Evolutionary conservation across 1,140 invertebrate species (phyloP).

Genomic region (Antheraea mylitta): DNA sequence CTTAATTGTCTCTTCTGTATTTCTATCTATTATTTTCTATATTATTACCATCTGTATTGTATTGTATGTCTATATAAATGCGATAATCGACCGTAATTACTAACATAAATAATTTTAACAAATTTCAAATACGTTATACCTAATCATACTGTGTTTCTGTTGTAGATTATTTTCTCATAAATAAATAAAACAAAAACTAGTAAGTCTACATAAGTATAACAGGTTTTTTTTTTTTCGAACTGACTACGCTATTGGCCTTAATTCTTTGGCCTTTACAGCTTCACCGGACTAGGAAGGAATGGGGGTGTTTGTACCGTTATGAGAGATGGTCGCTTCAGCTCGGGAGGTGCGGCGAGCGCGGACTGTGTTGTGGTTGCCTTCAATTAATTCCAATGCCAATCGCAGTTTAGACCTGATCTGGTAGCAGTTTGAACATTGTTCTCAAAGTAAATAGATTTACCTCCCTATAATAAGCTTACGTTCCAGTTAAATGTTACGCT

Average conservation of each 20-base stretch:
- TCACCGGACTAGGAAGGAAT: too few species aligned
- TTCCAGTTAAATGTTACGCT: neutral
- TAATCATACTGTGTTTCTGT: too few species aligned
- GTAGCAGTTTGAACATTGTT: neutral
- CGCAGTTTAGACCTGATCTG: constrained; percentile 21
- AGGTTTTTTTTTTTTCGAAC: too few species aligned
- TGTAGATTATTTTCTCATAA: too few species aligned
- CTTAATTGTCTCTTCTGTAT: too few species aligned
- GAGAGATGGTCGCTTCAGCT: neutral
- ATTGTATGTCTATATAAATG: too few species aligned
- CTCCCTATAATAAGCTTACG: neutral
- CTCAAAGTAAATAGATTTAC: neutral
- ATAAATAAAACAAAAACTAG: neutral
- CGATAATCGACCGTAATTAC: neutral
- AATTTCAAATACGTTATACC: too few species aligned
- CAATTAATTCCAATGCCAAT: constrained; percentile 35
- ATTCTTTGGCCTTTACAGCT: too few species aligned
- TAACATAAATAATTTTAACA: neutral
- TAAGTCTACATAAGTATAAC: too few species aligned
- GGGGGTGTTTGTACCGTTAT: neutral
- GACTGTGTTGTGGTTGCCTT: constrained; percentile 14
- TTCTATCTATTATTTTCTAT: too few species aligned
- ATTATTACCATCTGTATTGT: too few species aligned
- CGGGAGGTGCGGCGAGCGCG: neutral
- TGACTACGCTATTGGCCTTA: too few species aligned